Evolutionary conservation across 2,888 invertebrate species (phyloP).

Genomic region (Caenorhabditis becei): DNA sequence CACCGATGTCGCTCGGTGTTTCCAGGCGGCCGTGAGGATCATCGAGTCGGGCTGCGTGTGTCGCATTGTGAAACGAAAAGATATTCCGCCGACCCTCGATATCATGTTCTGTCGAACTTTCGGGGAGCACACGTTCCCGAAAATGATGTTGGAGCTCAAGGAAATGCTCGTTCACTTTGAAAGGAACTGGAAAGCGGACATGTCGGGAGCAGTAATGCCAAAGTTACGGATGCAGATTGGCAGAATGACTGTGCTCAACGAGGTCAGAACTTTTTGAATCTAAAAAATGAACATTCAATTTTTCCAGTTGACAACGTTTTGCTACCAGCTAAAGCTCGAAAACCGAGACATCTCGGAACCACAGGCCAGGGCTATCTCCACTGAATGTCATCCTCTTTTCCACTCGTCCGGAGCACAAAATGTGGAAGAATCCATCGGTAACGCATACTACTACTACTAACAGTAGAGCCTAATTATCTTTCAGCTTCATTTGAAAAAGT

Average conservation of each 20-base stretch:
- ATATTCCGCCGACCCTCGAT: conserved; percentile 20
- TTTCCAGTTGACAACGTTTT: background rate
- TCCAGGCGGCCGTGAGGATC: background rate
- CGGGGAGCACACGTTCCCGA: background rate
- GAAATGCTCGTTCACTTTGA: too few species aligned
- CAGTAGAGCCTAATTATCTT: background rate
- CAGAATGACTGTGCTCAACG: too few species aligned
- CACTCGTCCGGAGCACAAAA: background rate
- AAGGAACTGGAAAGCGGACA: too few species aligned
- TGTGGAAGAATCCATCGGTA: background rate
- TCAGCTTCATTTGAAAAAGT: background rate
- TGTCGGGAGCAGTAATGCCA: too few species aligned
- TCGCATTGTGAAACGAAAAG: background rate
- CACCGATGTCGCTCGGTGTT: background rate
- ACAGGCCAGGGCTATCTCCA: background rate
- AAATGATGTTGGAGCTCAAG: conserved; percentile 7
- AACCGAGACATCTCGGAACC: background rate
- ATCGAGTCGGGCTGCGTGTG: background rate
- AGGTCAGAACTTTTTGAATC: too few species aligned
- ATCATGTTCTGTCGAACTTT: background rate
- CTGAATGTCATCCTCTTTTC: background rate
- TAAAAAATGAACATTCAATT: conserved; percentile 5
- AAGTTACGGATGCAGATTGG: too few species aligned
- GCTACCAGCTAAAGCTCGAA: background rate
- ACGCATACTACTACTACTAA: background rate